Percentiles rank a stretch among this genome's conserved stretches.
Evolutionary conservation across 2,888 invertebrate species (phyloP).

Genomic region (Keiferia lycopersicella): DNA sequence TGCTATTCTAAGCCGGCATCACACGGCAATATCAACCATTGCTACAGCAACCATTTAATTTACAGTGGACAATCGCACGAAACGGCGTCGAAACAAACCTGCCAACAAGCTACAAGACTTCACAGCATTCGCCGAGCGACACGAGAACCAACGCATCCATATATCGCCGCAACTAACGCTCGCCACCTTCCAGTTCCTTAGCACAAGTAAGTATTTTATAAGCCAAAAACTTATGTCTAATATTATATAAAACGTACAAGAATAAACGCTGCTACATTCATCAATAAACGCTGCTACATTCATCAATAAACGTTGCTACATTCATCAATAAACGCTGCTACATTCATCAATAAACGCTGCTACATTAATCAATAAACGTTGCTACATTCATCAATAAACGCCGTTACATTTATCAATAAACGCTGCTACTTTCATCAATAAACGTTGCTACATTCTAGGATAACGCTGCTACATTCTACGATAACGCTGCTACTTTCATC

Average conservation of each 20-base stretch:
- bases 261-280: not conserved
- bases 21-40: too few relatives aligned
- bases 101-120: conserved; percentile 90
- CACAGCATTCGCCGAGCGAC: conserved; percentile 90
- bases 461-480: not conserved
- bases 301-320: not conserved
- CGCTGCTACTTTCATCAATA: not conserved
- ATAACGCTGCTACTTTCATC: not conserved
- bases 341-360: not conserved
- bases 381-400: too few relatives aligned
- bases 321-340: not conserved
- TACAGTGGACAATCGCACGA: conserved; percentile 93
- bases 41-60: not conserved
- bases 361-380: not conserved
- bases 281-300: not conserved
- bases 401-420: too few relatives aligned
- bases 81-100: conserved; percentile 87
- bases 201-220: conserved; percentile 87
- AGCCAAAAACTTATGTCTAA: not conserved
- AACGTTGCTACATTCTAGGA: not conserved
- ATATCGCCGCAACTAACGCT: conserved; percentile 96
- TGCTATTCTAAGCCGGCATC: too few relatives aligned
- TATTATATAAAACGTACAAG: too few relatives aligned
- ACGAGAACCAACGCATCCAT: conserved; percentile 89
- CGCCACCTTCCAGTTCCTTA: conserved; percentile 97